Base-by-base conservation (phyloP, 2,113 vertebrate species). In the Gila orcuttii region DNA sequence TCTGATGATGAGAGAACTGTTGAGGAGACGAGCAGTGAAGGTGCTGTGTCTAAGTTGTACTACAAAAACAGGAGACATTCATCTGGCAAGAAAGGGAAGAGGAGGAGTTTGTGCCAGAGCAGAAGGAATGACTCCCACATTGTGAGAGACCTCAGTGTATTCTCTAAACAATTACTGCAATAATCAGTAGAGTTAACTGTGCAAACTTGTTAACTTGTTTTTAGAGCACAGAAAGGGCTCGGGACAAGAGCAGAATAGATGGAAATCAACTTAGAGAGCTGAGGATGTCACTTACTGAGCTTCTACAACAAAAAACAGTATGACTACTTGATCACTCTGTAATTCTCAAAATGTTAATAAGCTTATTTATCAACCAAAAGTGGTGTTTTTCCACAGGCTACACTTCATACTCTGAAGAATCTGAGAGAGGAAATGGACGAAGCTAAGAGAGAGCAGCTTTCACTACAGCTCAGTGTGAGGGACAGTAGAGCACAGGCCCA, bases 361-460 rank as follows among this genome's bases (percentile, higher is more conserved):
- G 1, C 11, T 23, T 2, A 57, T 85, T 33, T 36, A 12, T 47
- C 59, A 79, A 59, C 23, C 11, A 8, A 10, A 36, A n/a, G 31
- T 78, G 83, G 13, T 79, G 23, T 85, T 6, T 55, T 2, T 25
- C 39, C 57, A 57, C 92, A 96, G 95, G 73, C 75, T 28, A 42
- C 86, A 2, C 55, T 73, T 0, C 90, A 87, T 60, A 92, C 89
- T 39, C 82, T 85, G 1, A 68, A 91, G 82, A 83, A 15, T 0
- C 89, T 92, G 25, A 64, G 1, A 55, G 74, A 81, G 82, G 87
- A 93, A 81, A 90, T 77, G 4, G 7, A 50, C 79, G 90, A 84
- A 82, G 90, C 92, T 86, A 90, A 81, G 84, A 89, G 89, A 60
- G 91, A 93, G 55, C 90, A 62, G 0, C 82, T 0, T 42, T 90